Evolutionary conservation across 2,113 vertebrate species (phyloP).

Genomic region (Pangasianodon hypophthalmus): DNA sequence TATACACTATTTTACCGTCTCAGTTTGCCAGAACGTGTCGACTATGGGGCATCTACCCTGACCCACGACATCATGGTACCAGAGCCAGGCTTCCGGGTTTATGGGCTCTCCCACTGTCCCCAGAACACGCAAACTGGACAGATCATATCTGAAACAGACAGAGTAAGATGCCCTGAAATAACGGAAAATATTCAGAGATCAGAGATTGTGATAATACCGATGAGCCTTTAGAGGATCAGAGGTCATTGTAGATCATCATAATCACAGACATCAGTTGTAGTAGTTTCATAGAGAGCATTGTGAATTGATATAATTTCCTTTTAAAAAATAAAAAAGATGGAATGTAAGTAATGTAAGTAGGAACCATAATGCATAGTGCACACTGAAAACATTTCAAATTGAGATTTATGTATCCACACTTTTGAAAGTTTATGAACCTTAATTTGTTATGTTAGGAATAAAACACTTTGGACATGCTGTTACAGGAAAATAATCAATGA

Average conservation of each 20-base stretch:
- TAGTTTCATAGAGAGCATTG: neutral
- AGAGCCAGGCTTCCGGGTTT: conserved; percentile 81
- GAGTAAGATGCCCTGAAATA: neutral
- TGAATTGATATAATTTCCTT: neutral
- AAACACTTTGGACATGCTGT: neutral
- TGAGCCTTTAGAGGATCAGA: neutral
- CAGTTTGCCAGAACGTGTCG: conserved; percentile 85
- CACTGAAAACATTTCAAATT: neutral
- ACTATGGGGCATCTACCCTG: conserved; percentile 75
- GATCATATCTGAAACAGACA: conserved; percentile 68
- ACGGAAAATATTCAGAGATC: neutral
- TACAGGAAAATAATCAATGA: neutral
- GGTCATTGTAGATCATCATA: neutral
- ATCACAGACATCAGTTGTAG: neutral
- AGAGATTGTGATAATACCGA: neutral
- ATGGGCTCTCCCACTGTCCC: conserved; percentile 82
- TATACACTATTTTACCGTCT: conserved; percentile 69
- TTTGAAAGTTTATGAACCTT: neutral
- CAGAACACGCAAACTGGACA: conserved; percentile 76
- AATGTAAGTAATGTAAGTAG: neutral
- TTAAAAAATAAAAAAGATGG: neutral
- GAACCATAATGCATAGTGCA: neutral
- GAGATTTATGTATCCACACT: neutral
- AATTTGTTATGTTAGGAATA: neutral
- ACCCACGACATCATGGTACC: conserved; percentile 78